Percentiles rank a stretch among this genome's conserved stretches.
Conservation (phyloP, 37 sponge, comb jelly and placozoan species). For the Axinella damicornis region DNA sequence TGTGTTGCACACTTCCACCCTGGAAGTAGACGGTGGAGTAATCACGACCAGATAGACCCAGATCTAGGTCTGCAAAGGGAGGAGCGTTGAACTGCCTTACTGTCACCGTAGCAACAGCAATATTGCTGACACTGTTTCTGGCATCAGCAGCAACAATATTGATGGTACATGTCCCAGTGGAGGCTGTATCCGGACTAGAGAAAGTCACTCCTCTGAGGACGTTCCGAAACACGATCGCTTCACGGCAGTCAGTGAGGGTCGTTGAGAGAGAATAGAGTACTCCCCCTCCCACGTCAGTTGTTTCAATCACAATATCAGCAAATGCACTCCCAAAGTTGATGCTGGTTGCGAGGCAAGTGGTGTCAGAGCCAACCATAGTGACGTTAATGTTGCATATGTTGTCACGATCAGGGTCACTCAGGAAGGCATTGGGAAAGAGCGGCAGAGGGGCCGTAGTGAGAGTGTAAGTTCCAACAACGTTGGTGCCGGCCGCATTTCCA, state of each 20-base stretch:
- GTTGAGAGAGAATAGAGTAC: conserved; percentile 20
- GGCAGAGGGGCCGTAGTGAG: conserved; percentile 32
- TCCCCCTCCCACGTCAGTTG: not conserved
- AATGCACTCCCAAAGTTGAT: conserved; percentile 37
- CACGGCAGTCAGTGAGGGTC: conserved; percentile 29
- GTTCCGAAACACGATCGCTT: conserved; percentile 30
- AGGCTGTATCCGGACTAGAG: conserved; percentile 5
- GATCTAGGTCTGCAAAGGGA: conserved; percentile 76
- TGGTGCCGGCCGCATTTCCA: conserved; percentile 17
- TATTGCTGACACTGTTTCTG: conserved; percentile 23
- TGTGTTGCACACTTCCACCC: conserved; percentile 57
- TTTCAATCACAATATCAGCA: conserved; percentile 39
- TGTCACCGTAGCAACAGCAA: conserved; percentile 13
- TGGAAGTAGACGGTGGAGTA: conserved; percentile 67
- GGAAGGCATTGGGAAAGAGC: conserved; percentile 34
- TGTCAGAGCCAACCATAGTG: conserved; percentile 4
- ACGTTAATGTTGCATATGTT: conserved; percentile 36
- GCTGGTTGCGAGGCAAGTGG: conserved; percentile 25
- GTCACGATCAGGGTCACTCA: conserved; percentile 50
- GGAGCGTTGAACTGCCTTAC: conserved; percentile 56
- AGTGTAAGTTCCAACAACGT: conserved; percentile 13
- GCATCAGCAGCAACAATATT: conserved; percentile 48
- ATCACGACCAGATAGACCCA: conserved; percentile 61
- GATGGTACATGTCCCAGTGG: conserved; percentile 58
- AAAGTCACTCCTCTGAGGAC: conserved; percentile 46